Evolutionary conservation across 2,888 invertebrate genomes (phyloP), one percentile per base, ranked within the genome.

Genomic region (Drosophila setosimentum): DNA sequence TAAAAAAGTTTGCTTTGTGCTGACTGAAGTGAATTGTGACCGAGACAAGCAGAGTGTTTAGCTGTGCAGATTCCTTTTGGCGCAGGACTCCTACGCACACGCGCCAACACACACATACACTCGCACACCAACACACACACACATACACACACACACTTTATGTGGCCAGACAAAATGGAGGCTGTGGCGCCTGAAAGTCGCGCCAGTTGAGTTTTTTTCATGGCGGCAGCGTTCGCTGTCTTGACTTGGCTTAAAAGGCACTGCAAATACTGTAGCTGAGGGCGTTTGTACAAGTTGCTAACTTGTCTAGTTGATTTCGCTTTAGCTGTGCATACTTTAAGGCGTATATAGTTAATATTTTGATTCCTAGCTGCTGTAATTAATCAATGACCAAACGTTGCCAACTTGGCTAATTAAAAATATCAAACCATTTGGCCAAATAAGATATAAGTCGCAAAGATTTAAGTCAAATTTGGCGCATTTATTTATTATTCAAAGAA

Each of bases 151-250:
- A 40, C 33, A 58, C 50, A 68, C 8, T 80, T 76, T 80, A 78
- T 89, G 76, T 84, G 83, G 76, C 83, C 80, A 87, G 90, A 92
- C 91, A 91, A 92, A 92, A 92, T 92, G 91, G 91, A 73, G 83
- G 86, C 85, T 76, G 78, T 82, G 93, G 93, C 93, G 92, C 92
- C 93, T 90, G 78, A 74, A 87, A 83, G 93, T 90, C 93, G 93
- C 93, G 93, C 91, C 93, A 92, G 90, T 92, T 91, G 84, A 91
- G 91, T 91, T 92, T 92, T 92, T 85, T 76, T 62, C 73, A 85
- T 92, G 91, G 91, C 90, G 87, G 83, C 86, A 77, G 76, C 79
- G 76, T 71, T 78, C 74, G 77, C 63, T 55, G 68, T 75, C 73
- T 76, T 73, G 63, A 77, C 77, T 77, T 69, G 66, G 70, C 70